These are phyloP conservation scores for Athalia cordata DNA, from an alignment of 2,888 invertebrate genomes.

Conservation along the genomic window DNA sequence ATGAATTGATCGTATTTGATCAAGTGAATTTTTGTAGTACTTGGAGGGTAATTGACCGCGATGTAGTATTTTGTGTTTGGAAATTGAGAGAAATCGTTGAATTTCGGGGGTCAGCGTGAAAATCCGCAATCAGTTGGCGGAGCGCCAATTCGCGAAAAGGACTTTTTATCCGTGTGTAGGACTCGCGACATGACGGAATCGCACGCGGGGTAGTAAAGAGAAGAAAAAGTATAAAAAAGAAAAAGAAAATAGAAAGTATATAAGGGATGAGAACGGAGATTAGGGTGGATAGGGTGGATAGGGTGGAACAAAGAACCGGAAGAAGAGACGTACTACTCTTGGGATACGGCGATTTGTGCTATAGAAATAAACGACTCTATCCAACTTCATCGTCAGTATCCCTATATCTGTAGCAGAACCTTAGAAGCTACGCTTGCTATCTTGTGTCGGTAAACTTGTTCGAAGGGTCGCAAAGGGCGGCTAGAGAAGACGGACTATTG, in stretches of 20 bases:
- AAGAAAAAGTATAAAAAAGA: constrained; percentile 23
- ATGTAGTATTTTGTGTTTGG: too few relatives aligned
- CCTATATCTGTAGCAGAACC: not conserved
- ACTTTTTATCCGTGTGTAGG: constrained; percentile 58
- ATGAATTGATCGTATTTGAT: too few relatives aligned
- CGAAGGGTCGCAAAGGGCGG: too few relatives aligned
- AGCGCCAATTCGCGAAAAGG: constrained; percentile 67
- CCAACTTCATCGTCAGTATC: not conserved
- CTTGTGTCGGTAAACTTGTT: too few relatives aligned
- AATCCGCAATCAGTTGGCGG: constrained; percentile 69
- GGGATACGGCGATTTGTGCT: not conserved
- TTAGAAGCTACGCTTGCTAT: too few relatives aligned
- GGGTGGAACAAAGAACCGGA: constrained; percentile 16
- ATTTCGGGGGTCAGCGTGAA: constrained; percentile 45
- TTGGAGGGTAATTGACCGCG: not conserved
- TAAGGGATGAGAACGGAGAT: not conserved
- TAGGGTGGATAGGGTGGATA: not conserved
- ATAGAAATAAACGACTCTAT: constrained; percentile 20
- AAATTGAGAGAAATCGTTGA: constrained; percentile 50
- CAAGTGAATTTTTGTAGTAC: not conserved
- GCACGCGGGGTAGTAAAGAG: constrained; percentile 45
- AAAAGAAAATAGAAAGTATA: constrained; percentile 11
- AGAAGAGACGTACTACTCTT: not conserved
- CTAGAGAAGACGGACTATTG: too few relatives aligned
- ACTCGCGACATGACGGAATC: constrained; percentile 44